phyloP scores from a whole-genome alignment of 2,113 vertebrate genomes.

The Trinectes maculatus region DNA sequence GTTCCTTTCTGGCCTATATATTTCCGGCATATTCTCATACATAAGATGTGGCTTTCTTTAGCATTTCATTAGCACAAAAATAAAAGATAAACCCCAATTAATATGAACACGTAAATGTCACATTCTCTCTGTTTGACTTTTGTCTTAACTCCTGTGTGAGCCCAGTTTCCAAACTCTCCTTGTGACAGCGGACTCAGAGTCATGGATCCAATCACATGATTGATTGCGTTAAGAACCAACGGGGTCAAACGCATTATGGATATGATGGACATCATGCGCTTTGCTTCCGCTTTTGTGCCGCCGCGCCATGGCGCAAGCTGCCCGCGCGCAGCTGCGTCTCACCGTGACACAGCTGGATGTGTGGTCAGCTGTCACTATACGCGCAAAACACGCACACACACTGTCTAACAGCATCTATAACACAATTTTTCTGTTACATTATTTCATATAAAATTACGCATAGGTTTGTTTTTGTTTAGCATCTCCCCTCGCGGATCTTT shows the following conservation, averaged over 20 bases:
- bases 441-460: no score
- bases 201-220: constrained; percentile 52
- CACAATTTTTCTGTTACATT: neutral
- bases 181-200: constrained; percentile 44
- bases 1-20: neutral
- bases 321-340: neutral
- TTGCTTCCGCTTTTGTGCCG: constrained; percentile 54
- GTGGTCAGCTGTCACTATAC: constrained; percentile 3
- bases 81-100: no score
- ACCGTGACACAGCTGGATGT: constrained; percentile 25
- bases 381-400: no score
- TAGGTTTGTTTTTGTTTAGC: no score
- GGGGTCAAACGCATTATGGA: neutral
- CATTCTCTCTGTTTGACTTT: neutral
- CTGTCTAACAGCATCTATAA: neutral
- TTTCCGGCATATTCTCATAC: neutral
- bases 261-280: neutral
- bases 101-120: no score
- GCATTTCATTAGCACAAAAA: no score
- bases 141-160: neutral
- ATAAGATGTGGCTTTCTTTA: neutral
- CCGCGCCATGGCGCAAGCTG: constrained; percentile 41
- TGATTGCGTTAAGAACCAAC: constrained; percentile 1
- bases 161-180: constrained; percentile 40
- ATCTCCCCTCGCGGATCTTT: no score